These are phyloP conservation scores for Spisula subtruncata DNA, from an alignment of 2,888 invertebrate species.

Conservation along the genomic window DNA sequence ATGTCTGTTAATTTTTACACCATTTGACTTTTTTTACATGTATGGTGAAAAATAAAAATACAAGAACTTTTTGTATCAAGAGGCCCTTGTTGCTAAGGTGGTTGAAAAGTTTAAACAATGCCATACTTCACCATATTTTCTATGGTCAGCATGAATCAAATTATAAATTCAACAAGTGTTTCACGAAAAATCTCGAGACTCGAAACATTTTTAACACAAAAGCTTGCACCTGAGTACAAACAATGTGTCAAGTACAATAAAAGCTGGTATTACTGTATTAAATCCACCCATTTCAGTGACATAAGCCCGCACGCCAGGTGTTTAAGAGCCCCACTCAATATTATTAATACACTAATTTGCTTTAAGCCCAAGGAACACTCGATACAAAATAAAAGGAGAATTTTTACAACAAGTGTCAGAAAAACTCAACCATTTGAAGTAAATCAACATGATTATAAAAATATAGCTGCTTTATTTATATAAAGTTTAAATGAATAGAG, in stretches of 20 bases:
- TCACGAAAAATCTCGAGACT: not conserved
- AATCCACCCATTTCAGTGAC: not conserved
- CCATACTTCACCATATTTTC: too few relatives aligned
- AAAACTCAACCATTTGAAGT: not conserved
- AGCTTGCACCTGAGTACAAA: conserved; percentile 14
- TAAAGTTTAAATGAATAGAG: not conserved
- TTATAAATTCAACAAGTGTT: not conserved
- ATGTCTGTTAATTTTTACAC: too few relatives aligned
- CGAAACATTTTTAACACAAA: not conserved
- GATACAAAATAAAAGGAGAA: not conserved
- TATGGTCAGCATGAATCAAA: not conserved
- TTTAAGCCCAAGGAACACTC: conserved; percentile 11
- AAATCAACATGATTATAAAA: conserved; percentile 15
- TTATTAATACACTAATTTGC: conserved; percentile 36
- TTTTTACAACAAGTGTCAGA: not conserved
- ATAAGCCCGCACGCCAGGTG: conserved; percentile 33
- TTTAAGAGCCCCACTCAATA: conserved; percentile 41
- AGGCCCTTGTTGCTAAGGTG: too few relatives aligned
- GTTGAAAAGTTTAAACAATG: not conserved
- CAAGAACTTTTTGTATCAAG: too few relatives aligned
- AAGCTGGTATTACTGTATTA: conserved; percentile 18
- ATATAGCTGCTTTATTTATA: conserved; percentile 25
- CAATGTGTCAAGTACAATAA: conserved; percentile 21
- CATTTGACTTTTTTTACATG: too few relatives aligned
- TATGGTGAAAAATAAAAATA: too few relatives aligned